phyloP scores from a whole-genome alignment of 2,113 vertebrate species.

The Halcyon senegalensis region DNA sequence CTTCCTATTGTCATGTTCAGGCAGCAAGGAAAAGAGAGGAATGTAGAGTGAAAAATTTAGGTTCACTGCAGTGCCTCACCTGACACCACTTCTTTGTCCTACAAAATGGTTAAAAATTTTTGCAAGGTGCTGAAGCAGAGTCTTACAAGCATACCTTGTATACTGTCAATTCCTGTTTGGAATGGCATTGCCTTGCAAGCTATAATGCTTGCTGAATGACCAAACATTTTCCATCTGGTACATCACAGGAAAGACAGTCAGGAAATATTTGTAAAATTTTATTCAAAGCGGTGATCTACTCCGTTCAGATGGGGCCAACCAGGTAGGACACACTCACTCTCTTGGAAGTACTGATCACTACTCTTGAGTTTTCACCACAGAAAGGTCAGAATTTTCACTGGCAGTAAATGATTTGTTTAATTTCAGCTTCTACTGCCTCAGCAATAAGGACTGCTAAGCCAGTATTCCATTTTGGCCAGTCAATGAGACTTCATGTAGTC shows the following conservation, averaged over 20 bases:
- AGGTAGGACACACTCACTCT: neutral
- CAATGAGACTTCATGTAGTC: neutral
- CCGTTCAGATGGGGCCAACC: neutral
- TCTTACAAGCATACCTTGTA: fast-evolving
- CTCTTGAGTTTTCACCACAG: neutral
- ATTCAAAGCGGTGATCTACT: neutral
- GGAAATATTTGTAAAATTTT: neutral
- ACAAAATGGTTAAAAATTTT: neutral
- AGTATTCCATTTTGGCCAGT: neutral
- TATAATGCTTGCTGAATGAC: neutral
- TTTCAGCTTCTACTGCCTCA: neutral
- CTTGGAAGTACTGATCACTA: neutral
- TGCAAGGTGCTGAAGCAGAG: neutral
- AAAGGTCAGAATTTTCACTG: neutral
- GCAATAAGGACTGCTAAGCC: neutral
- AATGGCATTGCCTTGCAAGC: neutral
- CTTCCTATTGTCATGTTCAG: neutral
- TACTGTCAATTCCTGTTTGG: neutral
- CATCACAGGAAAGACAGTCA: neutral
- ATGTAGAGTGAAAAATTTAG: neutral
- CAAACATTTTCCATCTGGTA: neutral
- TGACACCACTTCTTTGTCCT: neutral
- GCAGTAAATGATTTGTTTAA: neutral
- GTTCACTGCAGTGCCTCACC: neutral
- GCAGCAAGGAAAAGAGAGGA: neutral